phyloP scores from a whole-genome alignment of 2,888 invertebrate genomes.

The Fragum sueziense region DNA sequence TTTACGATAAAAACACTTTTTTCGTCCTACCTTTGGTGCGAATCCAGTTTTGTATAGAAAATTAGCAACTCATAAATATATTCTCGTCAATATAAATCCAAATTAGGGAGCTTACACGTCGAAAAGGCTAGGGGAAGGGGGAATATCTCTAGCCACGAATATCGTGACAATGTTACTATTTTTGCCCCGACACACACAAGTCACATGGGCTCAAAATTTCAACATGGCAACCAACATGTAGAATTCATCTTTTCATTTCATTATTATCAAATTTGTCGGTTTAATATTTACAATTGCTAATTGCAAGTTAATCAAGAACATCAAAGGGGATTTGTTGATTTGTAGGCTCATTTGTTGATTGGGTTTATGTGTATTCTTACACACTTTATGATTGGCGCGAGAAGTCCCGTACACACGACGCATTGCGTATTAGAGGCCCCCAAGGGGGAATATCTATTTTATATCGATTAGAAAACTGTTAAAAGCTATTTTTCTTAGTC shows the following conservation, averaged over 20 bases:
- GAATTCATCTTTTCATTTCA: constrained; percentile 11
- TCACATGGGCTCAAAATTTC: constrained; percentile 74
- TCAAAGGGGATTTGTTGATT: background rate
- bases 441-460: constrained; percentile 23
- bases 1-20: constrained; percentile 6
- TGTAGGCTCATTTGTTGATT: background rate
- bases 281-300: background rate
- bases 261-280: background rate
- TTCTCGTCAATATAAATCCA: constrained; percentile 52
- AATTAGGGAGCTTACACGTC: constrained; percentile 35
- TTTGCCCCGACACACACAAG: constrained; percentile 67
- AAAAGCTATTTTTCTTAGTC: background rate
- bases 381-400: constrained; percentile 57
- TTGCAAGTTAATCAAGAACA: background rate
- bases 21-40: constrained; percentile 52
- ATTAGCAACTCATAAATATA: constrained; percentile 26
- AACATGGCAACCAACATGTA: constrained; percentile 76
- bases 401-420: constrained; percentile 52
- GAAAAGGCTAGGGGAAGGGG: constrained; percentile 52
- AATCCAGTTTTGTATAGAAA: constrained; percentile 39
- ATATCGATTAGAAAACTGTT: too few relatives aligned
- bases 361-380: constrained; percentile 21
- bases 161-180: constrained; percentile 62
- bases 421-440: constrained; percentile 51
- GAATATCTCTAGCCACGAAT: constrained; percentile 55